Conservation (phyloP, 2,797 vertebrate genomes). For the Scomberomorus guttatus region DNA sequence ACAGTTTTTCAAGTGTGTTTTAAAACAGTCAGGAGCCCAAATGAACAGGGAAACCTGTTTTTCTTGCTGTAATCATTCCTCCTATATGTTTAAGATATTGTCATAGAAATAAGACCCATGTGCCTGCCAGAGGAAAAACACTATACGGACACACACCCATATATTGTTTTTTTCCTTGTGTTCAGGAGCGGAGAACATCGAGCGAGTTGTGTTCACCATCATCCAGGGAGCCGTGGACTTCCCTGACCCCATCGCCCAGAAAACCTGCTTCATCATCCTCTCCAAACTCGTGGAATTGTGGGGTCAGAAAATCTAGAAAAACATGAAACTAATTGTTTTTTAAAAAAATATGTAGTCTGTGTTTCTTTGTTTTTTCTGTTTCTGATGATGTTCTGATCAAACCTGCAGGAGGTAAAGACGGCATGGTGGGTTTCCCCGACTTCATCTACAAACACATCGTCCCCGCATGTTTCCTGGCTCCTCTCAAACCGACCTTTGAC, state of each 20-base stretch:
- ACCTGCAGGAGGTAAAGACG: conserved; percentile 93
- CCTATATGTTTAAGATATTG: no score
- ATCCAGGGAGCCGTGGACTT: conserved; percentile 98
- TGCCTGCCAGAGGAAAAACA: no score
- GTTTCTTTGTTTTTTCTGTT: not conserved
- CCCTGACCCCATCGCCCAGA: conserved; percentile 97
- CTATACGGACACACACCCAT: no score
- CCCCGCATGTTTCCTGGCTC: conserved; percentile 96
- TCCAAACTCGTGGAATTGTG: conserved; percentile 96
- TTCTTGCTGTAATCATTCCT: no score
- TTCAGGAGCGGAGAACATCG: conserved; percentile 94
- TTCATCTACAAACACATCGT: conserved; percentile 99
- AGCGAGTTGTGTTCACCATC: conserved; percentile 94
- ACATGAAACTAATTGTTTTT: not conserved
- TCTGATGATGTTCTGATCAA: conserved; percentile 23
- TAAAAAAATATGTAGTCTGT: not conserved
- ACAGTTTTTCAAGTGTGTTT: no score
- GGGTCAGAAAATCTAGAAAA: conserved; percentile 85
- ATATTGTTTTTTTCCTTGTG: not conserved
- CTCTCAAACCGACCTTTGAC: conserved; percentile 97
- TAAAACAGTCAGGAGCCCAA: no score
- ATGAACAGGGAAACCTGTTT: no score
- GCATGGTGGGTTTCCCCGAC: conserved; percentile 96
- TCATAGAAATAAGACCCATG: no score
- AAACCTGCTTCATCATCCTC: conserved; percentile 98